These are phyloP conservation scores for Diadegma fenestrale DNA, from an alignment of 2,888 invertebrate species.

Conservation along the genomic window DNA sequence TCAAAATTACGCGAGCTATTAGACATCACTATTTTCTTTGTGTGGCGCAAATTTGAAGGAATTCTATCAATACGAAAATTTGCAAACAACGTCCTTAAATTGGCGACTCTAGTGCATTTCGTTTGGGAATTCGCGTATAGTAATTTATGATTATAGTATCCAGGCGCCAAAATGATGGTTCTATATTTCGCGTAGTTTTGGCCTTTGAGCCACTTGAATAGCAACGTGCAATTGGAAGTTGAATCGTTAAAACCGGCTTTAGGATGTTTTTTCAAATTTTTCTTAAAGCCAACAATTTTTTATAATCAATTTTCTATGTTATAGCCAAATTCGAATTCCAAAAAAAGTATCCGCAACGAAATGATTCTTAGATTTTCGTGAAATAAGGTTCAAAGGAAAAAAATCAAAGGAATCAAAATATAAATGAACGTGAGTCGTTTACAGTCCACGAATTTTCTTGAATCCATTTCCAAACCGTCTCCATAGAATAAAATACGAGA, in stretches of 20 bases:
- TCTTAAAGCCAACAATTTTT: neutral
- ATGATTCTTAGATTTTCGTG: neutral
- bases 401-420: neutral
- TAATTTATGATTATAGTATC: neutral
- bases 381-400: neutral
- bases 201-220: neutral
- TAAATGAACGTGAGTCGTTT: neutral
- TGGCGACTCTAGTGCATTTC: conserved; percentile 18
- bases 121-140: neutral
- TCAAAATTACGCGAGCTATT: no score
- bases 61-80: no score
- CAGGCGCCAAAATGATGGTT: neutral
- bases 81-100: no score
- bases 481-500: neutral
- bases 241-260: neutral
- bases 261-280: neutral
- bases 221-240: neutral
- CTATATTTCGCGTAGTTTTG: neutral
- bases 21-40: no score
- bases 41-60: no score
- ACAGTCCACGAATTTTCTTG: neutral
- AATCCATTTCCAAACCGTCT: neutral
- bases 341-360: neutral
- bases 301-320: neutral
- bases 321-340: neutral